Percentiles rank a stretch among this genome's conserved stretches.
Evolutionary conservation across 2,797 vertebrate genomes (phyloP).

Genomic region (Helarctos malayanus): DNA sequence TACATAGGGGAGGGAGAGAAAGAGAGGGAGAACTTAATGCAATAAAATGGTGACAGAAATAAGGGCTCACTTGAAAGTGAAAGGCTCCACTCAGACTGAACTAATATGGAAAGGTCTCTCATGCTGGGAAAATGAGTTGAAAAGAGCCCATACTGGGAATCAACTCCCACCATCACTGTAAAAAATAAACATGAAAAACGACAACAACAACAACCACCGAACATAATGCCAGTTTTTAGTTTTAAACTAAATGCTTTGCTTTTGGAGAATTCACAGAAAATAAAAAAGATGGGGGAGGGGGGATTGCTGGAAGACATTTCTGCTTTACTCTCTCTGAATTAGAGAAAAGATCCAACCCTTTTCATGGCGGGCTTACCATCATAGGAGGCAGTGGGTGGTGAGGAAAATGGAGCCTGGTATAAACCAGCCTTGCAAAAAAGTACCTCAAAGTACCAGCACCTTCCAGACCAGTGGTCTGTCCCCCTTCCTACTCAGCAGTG

Average conservation of each 20-base stretch:
- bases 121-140: conserved; percentile 20
- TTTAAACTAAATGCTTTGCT: conserved; percentile 67
- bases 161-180: conserved; percentile 8
- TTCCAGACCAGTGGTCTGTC: too few relatives aligned
- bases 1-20: neutral
- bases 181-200: conserved; percentile 69
- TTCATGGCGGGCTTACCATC: neutral
- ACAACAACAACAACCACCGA: neutral
- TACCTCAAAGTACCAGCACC: neutral
- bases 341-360: neutral
- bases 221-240: conserved; percentile 51
- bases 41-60: conserved; percentile 26
- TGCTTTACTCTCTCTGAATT: neutral
- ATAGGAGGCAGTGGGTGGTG: neutral
- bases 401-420: neutral
- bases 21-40: neutral
- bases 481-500: neutral
- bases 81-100: conserved; percentile 50
- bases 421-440: neutral
- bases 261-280: conserved; percentile 12
- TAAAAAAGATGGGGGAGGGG: rapidly evolving
- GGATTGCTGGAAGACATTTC: neutral
- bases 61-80: neutral
- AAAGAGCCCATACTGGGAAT: conserved; percentile 31
- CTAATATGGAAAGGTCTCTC: conserved; percentile 10